A percentile compares a stretch with the other conserved stretches of the same genome.
phyloP scores from a whole-genome alignment of 2,113 vertebrate species.

The Anguilla japonica region DNA sequence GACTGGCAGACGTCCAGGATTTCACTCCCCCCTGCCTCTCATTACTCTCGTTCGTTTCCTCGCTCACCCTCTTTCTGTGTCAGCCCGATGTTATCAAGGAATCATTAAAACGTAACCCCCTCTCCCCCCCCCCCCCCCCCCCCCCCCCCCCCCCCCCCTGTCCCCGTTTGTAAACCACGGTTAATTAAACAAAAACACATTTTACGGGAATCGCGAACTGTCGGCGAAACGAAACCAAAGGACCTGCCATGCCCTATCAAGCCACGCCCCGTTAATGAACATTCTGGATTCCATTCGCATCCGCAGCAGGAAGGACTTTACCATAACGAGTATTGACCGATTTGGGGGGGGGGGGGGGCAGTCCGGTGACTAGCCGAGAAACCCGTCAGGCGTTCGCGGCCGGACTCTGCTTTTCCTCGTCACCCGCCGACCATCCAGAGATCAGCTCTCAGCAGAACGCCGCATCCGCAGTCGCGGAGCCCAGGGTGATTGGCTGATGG shows the following conservation, averaged over 20 bases:
- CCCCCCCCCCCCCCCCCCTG: no score
- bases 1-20: neutral
- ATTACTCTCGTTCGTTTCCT: neutral
- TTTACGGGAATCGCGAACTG: neutral
- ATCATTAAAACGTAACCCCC: neutral
- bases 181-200: constrained; percentile 3
- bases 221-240: neutral
- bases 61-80: neutral
- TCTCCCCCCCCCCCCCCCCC: no score
- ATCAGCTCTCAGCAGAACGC: neutral
- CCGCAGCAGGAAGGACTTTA: neutral
- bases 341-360: no score
- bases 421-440: constrained; percentile 20
- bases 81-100: neutral
- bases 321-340: neutral
- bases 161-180: neutral
- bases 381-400: neutral
- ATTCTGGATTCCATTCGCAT: neutral
- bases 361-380: neutral
- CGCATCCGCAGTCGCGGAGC: constrained; percentile 16
- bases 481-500: constrained; percentile 29
- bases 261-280: neutral
- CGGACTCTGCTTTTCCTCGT: neutral
- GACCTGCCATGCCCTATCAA: neutral
- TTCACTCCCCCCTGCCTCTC: neutral